These are phyloP conservation scores for Solea senegalensis DNA, from an alignment of 2,113 vertebrate genomes.

Conservation along the genomic window DNA sequence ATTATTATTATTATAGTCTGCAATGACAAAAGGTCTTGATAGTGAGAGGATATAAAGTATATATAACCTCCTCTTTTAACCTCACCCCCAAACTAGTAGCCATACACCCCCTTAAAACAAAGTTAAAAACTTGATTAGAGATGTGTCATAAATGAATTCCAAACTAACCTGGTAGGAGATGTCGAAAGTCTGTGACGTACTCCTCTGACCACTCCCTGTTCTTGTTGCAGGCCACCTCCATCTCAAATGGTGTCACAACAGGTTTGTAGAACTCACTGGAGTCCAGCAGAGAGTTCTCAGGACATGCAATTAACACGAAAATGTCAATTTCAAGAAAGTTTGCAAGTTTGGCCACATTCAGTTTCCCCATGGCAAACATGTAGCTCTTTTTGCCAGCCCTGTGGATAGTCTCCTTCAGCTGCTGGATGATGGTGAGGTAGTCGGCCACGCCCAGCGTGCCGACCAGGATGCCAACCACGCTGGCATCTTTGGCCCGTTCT, in stretches of 20 bases:
- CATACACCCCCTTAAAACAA: not conserved
- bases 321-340: constrained; percentile 96
- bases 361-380: constrained; percentile 90
- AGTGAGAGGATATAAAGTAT: too few relatives aligned
- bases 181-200: constrained; percentile 89
- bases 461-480: constrained; percentile 90
- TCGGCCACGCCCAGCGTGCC: constrained; percentile 89
- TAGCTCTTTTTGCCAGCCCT: constrained; percentile 93
- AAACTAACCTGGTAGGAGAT: constrained; percentile 89
- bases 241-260: constrained; percentile 90
- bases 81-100: too few relatives aligned
- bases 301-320: constrained; percentile 92
- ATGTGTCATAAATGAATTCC: not conserved
- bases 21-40: too few relatives aligned
- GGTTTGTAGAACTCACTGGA: constrained; percentile 89
- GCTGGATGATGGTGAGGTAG: constrained; percentile 86
- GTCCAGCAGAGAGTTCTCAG: constrained; percentile 90
- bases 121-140: not conserved
- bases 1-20: too few relatives aligned
- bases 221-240: constrained; percentile 95
- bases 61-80: too few relatives aligned
- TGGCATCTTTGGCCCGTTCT: constrained; percentile 91
- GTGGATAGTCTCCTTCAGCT: constrained; percentile 83
- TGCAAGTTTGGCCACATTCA: constrained; percentile 92
- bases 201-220: constrained; percentile 88